Percentiles rank a stretch among this genome's conserved stretches.
These are phyloP conservation scores for Nebria salina DNA, from an alignment of 2,888 invertebrate genomes.

Conservation along the genomic window DNA sequence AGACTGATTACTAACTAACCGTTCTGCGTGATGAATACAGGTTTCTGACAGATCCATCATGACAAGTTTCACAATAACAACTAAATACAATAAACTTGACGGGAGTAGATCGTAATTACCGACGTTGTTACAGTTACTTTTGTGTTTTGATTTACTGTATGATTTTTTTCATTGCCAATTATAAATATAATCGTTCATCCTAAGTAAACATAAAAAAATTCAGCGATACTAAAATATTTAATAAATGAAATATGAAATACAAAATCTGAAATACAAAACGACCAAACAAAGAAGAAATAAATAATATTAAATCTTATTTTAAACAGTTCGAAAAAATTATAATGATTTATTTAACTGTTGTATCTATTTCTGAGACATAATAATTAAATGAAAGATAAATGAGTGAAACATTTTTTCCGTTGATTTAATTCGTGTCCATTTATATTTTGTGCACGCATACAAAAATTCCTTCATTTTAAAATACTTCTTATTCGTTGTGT, in stretches of 20 bases:
- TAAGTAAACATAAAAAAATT: background rate
- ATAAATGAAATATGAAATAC: background rate
- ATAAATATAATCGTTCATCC: background rate
- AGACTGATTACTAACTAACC: slow-evolving; percentile 37
- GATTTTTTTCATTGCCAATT: background rate
- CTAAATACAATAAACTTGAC: slow-evolving; percentile 12
- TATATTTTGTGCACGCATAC: background rate
- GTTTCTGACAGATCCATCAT: slow-evolving; percentile 34
- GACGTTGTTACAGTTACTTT: slow-evolving; percentile 1
- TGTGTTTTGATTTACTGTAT: background rate
- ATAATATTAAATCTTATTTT: too few relatives aligned
- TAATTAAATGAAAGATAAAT: background rate
- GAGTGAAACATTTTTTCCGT: background rate
- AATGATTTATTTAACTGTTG: background rate
- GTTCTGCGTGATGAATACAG: slow-evolving; percentile 14
- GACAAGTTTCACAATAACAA: slow-evolving; percentile 1
- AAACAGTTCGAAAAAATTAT: too few relatives aligned
- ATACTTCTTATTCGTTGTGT: background rate
- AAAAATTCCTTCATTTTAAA: background rate
- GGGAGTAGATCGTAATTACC: background rate
- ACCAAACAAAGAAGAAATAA: too few relatives aligned
- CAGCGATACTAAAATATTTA: background rate
- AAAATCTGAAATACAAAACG: too few relatives aligned
- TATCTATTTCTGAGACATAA: background rate
- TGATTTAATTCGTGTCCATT: background rate